Evolutionary conservation across 2,888 invertebrate genomes (phyloP), one percentile per base, ranked within the genome.

Genomic region (Baccha elongata): DNA sequence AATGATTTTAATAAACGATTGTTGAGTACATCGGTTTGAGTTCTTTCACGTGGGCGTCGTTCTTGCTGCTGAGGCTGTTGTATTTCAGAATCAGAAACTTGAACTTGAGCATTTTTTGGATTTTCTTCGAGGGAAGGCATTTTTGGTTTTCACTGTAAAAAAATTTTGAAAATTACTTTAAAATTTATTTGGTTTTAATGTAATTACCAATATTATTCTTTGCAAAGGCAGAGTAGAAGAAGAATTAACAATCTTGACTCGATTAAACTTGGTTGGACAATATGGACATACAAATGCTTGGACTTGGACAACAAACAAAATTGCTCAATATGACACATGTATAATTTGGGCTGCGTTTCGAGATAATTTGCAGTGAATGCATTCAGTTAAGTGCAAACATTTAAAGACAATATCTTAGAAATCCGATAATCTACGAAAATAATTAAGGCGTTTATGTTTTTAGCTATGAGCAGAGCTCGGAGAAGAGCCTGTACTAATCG

Each of bases 21-120:
- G 35, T 89, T 89, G 0, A 89, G 85, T 37, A 87, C 87, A 84
- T 89, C 89, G 0, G 89, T 89, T 86, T 90, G 90, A 2, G 89
- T 90, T 26, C 88, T 23, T 85, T 89, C 89, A 1, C 89, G 85
- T 4, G 81, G 72, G 1, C 85, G 84, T 1, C 79, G 64, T n/a
- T 86, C 86, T 32, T 60, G 75, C 35, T 19, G 52, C 19, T 15
- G 69, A 83, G 48, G 29, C n/a, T 55, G 50, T 62, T 75, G 74
- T 17, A 58, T 32, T 10, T 52, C 64, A 19, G 15, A 8, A 19
- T 79, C 75, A 68, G 32, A 17, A 26, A 37, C n/a, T 15, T 32
- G 62, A 13, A 58, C 26, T 50, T 44, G 48, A 13, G 69, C 19
- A 52, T 81, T 53, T 53, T 84, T 81, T 5, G 84, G 81, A 37